These are phyloP conservation scores for Channallabes apus DNA, from an alignment of 2,797 vertebrate species.

Conservation along the genomic window DNA sequence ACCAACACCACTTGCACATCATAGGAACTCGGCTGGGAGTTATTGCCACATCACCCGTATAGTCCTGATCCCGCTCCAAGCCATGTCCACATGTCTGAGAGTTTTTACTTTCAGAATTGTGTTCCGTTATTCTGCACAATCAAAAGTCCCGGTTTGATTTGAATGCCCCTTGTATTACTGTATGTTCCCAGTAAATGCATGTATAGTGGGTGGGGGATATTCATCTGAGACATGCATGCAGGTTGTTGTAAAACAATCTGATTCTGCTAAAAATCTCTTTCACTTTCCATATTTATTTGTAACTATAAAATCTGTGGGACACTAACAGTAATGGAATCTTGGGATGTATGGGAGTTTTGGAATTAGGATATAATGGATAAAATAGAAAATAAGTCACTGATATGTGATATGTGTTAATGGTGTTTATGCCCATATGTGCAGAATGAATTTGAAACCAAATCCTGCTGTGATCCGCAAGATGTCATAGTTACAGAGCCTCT, in stretches of 20 bases:
- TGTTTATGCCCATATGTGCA: neutral
- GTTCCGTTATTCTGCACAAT: too few species aligned
- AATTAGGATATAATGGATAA: neutral
- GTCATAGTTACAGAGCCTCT: constrained; percentile 42
- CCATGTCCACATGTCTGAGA: too few species aligned
- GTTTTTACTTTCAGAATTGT: too few species aligned
- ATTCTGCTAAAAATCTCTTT: neutral
- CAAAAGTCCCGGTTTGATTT: too few species aligned
- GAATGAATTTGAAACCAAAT: neutral
- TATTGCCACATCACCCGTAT: too few species aligned
- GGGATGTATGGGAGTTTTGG: too few species aligned
- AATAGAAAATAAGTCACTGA: neutral
- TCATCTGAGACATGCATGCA: neutral
- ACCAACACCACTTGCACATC: too few species aligned
- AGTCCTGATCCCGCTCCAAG: too few species aligned
- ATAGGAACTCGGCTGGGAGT: too few species aligned
- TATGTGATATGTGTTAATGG: neutral
- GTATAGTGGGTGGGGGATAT: neutral
- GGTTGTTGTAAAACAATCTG: neutral
- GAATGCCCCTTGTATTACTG: neutral
- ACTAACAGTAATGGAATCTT: neutral
- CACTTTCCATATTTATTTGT: neutral
- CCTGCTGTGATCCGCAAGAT: constrained; percentile 28
- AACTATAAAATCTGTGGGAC: neutral
- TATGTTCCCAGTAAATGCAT: neutral